These are phyloP conservation scores for Philaenus spumarius DNA, from an alignment of 1,140 invertebrate species.

Conservation along the genomic window DNA sequence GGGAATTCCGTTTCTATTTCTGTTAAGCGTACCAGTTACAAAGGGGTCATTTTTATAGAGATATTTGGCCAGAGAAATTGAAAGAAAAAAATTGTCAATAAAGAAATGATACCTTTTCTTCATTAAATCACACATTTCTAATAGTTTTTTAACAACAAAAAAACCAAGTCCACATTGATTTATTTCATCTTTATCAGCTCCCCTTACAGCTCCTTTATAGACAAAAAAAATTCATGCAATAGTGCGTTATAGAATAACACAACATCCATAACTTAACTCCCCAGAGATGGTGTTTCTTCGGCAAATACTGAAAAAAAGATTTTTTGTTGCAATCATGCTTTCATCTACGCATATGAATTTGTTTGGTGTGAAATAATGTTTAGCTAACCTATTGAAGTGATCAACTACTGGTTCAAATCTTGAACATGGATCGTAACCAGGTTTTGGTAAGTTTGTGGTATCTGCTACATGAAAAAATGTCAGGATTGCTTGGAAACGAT, in stretches of 20 bases:
- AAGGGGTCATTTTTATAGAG: slow-evolving; percentile 15
- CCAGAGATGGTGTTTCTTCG: slow-evolving; percentile 1
- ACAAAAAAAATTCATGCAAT: too few species aligned
- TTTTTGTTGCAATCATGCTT: too few species aligned
- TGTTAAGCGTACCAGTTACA: slow-evolving; percentile 20
- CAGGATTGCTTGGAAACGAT: too few species aligned
- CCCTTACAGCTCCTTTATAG: too few species aligned
- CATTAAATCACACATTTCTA: background rate
- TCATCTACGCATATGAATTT: too few species aligned
- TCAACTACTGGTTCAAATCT: slow-evolving; percentile 5
- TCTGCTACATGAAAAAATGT: slow-evolving; percentile 1
- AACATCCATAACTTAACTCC: slow-evolving; percentile 4
- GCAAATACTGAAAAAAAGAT: background rate
- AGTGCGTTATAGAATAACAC: background rate
- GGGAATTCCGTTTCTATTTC: slow-evolving; percentile 21
- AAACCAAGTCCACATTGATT: background rate
- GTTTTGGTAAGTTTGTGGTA: background rate
- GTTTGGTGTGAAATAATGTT: too few species aligned
- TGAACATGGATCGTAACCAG: background rate
- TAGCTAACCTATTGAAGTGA: slow-evolving; percentile 1
- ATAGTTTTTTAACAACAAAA: background rate
- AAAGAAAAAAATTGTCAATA: slow-evolving; percentile 19
- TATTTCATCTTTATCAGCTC: background rate
- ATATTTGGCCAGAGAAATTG: slow-evolving; percentile 20
- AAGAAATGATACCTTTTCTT: slow-evolving; percentile 8